These are phyloP conservation scores for Pempheris klunzingeri DNA, from an alignment of 2,797 vertebrate species.

Conservation along the genomic window DNA sequence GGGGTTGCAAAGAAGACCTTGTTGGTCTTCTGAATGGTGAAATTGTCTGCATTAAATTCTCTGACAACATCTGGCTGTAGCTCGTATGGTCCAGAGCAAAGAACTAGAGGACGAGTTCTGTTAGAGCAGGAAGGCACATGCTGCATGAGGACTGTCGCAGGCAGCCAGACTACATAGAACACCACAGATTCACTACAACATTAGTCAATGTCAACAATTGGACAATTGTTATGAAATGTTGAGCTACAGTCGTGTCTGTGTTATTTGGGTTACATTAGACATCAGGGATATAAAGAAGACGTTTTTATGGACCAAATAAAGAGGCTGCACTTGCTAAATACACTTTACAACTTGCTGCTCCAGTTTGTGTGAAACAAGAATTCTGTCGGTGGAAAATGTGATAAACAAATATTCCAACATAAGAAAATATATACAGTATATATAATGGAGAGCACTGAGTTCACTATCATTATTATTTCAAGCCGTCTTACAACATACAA, in stretches of 20 bases:
- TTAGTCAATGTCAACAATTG: too few relatives aligned
- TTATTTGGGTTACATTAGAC: conserved; percentile 2
- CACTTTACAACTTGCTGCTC: conserved; percentile 14
- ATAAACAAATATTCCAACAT: not conserved
- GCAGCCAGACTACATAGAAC: too few relatives aligned
- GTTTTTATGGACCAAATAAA: conserved; percentile 2
- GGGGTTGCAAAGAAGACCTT: too few relatives aligned
- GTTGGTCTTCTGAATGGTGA: too few relatives aligned
- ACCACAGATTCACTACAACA: too few relatives aligned
- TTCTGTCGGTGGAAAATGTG: not conserved
- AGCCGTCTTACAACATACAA: not conserved
- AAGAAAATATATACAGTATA: not conserved
- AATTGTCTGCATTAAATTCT: too few relatives aligned
- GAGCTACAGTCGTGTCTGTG: not conserved
- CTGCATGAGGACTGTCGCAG: too few relatives aligned
- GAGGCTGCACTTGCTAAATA: conserved; percentile 4
- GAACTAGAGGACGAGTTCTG: too few relatives aligned
- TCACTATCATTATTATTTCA: not conserved
- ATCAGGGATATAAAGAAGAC: not conserved
- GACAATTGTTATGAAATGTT: too few relatives aligned
- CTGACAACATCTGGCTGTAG: too few relatives aligned
- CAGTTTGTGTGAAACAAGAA: not conserved
- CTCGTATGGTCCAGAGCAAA: too few relatives aligned
- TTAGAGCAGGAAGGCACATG: too few relatives aligned
- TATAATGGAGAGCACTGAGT: not conserved